Percentiles rank a stretch among this genome's conserved stretches.
Conservation (phyloP, 1,140 invertebrate species). For the Macrocentrus cingulum region DNA sequence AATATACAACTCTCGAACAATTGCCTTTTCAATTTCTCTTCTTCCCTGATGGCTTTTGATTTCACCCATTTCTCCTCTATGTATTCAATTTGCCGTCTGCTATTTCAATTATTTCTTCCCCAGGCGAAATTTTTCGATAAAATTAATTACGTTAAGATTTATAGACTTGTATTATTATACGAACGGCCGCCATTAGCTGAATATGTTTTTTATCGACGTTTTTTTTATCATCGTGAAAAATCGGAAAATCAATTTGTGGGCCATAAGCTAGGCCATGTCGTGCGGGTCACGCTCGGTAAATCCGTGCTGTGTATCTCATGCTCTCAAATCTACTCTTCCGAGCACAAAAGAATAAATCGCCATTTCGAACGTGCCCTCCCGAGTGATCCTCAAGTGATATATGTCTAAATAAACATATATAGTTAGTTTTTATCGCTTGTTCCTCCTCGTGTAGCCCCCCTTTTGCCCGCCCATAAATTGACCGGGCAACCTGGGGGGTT, state of each 20-base stretch:
- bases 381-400: not conserved
- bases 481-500: not conserved
- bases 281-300: not conserved
- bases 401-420: too few species aligned
- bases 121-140: too few species aligned
- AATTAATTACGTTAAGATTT: not conserved
- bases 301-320: not conserved
- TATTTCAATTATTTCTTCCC: slow-evolving; percentile 2
- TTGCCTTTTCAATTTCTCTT: slow-evolving; percentile 11
- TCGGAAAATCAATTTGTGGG: slow-evolving; percentile 14
- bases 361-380: not conserved
- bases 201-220: not conserved
- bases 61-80: slow-evolving; percentile 12
- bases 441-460: not conserved
- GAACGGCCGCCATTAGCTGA: too few species aligned
- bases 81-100: not conserved
- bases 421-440: not conserved
- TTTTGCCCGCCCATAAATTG: too few species aligned
- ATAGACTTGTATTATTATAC: too few species aligned
- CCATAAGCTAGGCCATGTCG: slow-evolving; percentile 5
- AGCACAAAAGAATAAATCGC: not conserved
- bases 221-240: not conserved
- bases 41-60: not conserved
- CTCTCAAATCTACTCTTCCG: not conserved
- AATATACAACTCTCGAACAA: slow-evolving; percentile 2